Evolutionary conservation across 1,140 invertebrate species (phyloP).

Genomic region (Tribolium castaneum): DNA sequence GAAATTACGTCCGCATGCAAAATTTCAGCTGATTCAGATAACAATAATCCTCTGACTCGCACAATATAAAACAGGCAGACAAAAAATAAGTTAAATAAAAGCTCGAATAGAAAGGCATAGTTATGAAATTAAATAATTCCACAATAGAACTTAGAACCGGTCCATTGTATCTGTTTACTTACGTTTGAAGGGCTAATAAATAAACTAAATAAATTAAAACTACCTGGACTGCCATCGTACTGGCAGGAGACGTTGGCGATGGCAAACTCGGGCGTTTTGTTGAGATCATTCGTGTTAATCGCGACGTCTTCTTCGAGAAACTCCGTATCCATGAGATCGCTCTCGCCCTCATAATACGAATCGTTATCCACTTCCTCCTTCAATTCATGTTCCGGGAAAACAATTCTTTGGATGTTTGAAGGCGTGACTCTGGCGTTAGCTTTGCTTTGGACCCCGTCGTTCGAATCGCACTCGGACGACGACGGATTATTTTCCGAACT

Average conservation of each 20-base stretch:
- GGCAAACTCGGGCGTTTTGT: conserved; percentile 65
- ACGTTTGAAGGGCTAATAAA: too few species aligned
- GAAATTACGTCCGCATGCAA: too few species aligned
- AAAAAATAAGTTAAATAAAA: too few species aligned
- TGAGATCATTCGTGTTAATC: conserved; percentile 51
- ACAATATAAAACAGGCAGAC: too few species aligned
- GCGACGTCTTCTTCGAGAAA: conserved; percentile 59
- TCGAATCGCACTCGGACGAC: conserved; percentile 61
- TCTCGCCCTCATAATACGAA: conserved; percentile 61
- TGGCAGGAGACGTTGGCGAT: conserved; percentile 73
- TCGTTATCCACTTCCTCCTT: conserved; percentile 60
- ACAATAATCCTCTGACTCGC: too few species aligned
- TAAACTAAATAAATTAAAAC: neutral
- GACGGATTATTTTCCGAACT: conserved; percentile 56
- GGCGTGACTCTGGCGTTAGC: conserved; percentile 38
- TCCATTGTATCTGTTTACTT: too few species aligned
- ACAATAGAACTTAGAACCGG: too few species aligned
- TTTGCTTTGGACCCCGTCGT: conserved; percentile 59
- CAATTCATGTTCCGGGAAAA: conserved; percentile 11
- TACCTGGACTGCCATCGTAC: conserved; percentile 66
- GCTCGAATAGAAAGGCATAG: too few species aligned
- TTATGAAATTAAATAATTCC: too few species aligned
- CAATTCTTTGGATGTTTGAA: neutral
- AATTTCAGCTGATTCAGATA: neutral
- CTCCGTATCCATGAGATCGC: conserved; percentile 61